phyloP scores from a whole-genome alignment of 2,113 vertebrate species.

The Brachyhypopomus gauderio region DNA sequence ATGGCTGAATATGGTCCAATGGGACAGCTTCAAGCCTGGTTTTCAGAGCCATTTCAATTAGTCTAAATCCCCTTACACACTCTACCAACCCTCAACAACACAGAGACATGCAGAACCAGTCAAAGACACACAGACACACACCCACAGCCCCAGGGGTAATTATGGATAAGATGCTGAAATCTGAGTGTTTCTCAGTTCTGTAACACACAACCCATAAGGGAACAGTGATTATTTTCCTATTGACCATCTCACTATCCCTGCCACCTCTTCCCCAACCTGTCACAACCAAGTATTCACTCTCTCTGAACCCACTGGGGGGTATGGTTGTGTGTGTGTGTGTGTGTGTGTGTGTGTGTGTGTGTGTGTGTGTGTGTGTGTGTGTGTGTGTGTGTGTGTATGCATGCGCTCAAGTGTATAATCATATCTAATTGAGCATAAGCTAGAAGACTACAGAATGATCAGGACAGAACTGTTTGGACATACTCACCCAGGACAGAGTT shows the following conservation, averaged over 20 bases:
- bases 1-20: constrained; percentile 42
- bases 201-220: constrained; percentile 53
- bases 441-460: not conserved
- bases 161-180: constrained; percentile 52
- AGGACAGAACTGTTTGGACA: not conserved
- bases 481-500: not conserved
- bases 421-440: not conserved
- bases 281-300: constrained; percentile 24
- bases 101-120: constrained; percentile 33
- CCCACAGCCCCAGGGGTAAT: constrained; percentile 59
- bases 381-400: constrained; percentile 9
- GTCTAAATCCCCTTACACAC: constrained; percentile 50
- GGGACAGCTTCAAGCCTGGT: constrained; percentile 41
- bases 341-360: not conserved
- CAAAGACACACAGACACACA: constrained; percentile 40
- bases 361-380: not conserved
- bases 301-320: not conserved
- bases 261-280: constrained; percentile 26
- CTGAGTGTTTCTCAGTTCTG: constrained; percentile 51
- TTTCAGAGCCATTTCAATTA: constrained; percentile 51
- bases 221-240: constrained; percentile 54
- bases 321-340: constrained; percentile 8
- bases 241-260: constrained; percentile 32
- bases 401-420: not conserved
- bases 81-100: constrained; percentile 48